Base-by-base conservation (phyloP, 2,113 vertebrate species). In the Gasterosteus aculeatus region DNA sequence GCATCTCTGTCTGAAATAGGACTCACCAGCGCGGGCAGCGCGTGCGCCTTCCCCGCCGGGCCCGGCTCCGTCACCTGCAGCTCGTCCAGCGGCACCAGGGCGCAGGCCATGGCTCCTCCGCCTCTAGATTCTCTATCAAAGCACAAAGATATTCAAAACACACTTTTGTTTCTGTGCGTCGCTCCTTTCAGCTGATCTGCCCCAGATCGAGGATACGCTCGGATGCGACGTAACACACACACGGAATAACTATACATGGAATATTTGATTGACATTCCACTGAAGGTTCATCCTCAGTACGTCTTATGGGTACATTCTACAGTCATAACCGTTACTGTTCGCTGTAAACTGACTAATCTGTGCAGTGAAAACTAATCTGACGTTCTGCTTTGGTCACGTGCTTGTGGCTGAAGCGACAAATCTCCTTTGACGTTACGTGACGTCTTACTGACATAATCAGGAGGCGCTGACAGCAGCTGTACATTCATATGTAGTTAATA, bases 21-120 rank as follows among this genome's bases (percentile, higher is more conserved):
- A 71, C 95, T 96, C 88, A 98, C 98, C 95, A 99, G 91, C 0
- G 97, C 97, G 0, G 97, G 95, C 8, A 96, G 88, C 31, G 94
- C 95, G 78, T 89, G 94, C 54, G 92, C 92, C 84, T 92, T 95
- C n/a, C 96, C 96, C 2, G 92, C 92, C 41, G 88, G 86, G 68
- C 94, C 94, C 35, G 81, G 86, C 83, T 95, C 94, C 0, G 95
- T 96, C 82, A 96, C 93, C 88, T 96, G 96, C 77, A 95, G 94
- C 77, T 98, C 95, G 64, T 99, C 97, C 93, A 99, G 91, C 0
- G 98, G 97, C 82, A 97, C 91, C 33, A 42, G 86, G 35, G 87
- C 91, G 73, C 90, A 88, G 7, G 94, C 93, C 94, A 95, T 94
- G 42, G 35, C 81, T 70, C 70, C 60, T 64, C 60, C 12, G 26